Base-by-base conservation (phyloP, 2,113 vertebrate genomes). In the Pristiophorus japonicus region DNA sequence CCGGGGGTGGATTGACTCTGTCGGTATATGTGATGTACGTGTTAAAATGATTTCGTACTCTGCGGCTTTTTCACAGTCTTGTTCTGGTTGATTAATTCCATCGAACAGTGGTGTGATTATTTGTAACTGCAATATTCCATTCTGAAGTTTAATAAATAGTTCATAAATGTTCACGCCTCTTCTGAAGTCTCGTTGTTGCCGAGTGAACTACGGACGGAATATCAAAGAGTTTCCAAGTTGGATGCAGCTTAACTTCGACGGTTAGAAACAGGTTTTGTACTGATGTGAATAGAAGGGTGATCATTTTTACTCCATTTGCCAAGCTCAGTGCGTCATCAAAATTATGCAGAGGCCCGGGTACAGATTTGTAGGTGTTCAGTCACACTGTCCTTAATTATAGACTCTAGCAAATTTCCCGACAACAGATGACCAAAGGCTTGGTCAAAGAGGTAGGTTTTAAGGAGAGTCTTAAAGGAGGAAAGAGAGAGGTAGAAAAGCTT, bases 81-180 rank as follows among this genome's bases (percentile, higher is more conserved):
- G 59, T 55, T 55, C 27, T 55, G 47, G 34, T 55, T 42, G 59
- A 22, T 92, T 92, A 92, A 63, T 92, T 92, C 59, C 59, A 63
- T 92, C 88, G 30, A 90, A 90, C 51, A 38, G 88, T 38, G 18
- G n/a, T 81, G 78, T 81, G 78, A 81, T 42, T 81, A 81, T 81
- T 42, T 81, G 88, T 92, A 63, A 92, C 62, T 38, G 34, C 5
- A 38, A 63, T 38, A 92, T 92, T 91, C 3, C 34, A 63, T n/a
- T 91, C n/a, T 92, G 62, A 38, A 22, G 88, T 63, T 38, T 34
- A 92, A 92, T 92, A 92, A 92, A 65, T 92, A 92, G 62, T 92
- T 92, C 22, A 63, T 65, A 92, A 92, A 92, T 92, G 59, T 92
- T 63, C 20, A 38, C 18, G 8, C 14, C 8, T 92, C 34, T 63